phyloP scores from a whole-genome alignment of 1,140 invertebrate genomes.

The Apis mellifera region DNA sequence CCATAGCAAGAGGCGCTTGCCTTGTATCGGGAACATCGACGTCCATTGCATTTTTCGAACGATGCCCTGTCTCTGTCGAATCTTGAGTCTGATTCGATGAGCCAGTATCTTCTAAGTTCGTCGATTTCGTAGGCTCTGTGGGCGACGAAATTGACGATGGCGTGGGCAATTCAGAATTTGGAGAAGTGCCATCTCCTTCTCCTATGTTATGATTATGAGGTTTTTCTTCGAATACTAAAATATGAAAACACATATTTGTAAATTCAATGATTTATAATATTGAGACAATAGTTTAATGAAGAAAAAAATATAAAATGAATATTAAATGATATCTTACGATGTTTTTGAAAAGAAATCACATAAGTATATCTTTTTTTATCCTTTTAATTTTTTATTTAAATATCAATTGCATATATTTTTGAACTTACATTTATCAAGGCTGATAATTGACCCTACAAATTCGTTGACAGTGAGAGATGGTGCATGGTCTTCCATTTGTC shows the following conservation, averaged over 20 bases:
- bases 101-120: conserved; percentile 74
- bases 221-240: conserved; percentile 86
- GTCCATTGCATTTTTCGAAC: conserved; percentile 59
- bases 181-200: conserved; percentile 67
- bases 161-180: conserved; percentile 70
- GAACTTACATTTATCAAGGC: conserved; percentile 90
- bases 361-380: background rate
- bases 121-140: conserved; percentile 76
- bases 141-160: conserved; percentile 77
- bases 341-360: background rate
- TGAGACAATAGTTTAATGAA: background rate
- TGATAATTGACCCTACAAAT: conserved; percentile 92
- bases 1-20: conserved; percentile 60
- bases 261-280: background rate
- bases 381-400: background rate
- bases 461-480: conserved; percentile 88
- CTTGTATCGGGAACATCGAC: conserved; percentile 71
- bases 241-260: too few relatives aligned
- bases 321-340: background rate
- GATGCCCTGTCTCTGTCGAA: conserved; percentile 60
- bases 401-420: background rate
- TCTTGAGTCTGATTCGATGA: conserved; percentile 71
- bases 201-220: conserved; percentile 74
- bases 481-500: conserved; percentile 87
- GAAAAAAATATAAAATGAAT: background rate